Evolutionary conservation across 2,113 vertebrate genomes (phyloP), one percentile per base, ranked within the genome.

Genomic region (Catagonus wagneri): DNA sequence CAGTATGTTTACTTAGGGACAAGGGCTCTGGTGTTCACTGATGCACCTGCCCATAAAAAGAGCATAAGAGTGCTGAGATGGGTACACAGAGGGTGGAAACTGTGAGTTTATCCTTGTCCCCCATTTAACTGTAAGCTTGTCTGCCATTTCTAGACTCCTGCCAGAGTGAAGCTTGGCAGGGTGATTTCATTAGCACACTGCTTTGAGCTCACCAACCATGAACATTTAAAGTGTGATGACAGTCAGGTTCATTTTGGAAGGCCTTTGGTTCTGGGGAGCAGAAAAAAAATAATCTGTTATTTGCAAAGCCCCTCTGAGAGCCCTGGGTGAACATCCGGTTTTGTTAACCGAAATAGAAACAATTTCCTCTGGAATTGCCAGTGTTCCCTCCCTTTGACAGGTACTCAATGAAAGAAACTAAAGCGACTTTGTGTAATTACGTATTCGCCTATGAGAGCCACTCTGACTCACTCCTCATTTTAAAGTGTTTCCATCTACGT

Each of bases 291-390:
- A 63, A 75, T 60, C 60, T 4, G 16, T 71, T 58, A 52, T 61
- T 72, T 44, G 61, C 6, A 25, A 83, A 95, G 74, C 60, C 44
- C 54, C 44, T 87, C 39, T 9, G 20, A 56, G 52, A 86, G 29
- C 6, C 52, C 16, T 85, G 65, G 80, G 50, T 63, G 84, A 50
- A 17, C 56, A 75, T 58, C 36, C 5, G 1, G 89, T 69, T 95
- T 32, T 89, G n/a, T 68, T 76, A 78, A 94, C 32, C 19, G 83
- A 94, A 54, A 81, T 79, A 95, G 80, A 90, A 86, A 85, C 63
- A 83, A 34, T 95, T 89, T 94, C 74, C 66, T 79, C 16, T 60
- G 50, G 71, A 78, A 85, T 52, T n/a, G 76, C 44, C n/a, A 1
- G 12, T 44, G 32, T 50, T 90, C 68, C 52, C 71, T 44, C 22